Evolutionary conservation across 2,888 invertebrate species (phyloP), one percentile per base, ranked within the genome.

Genomic region (Drosophila pegasa): DNA sequence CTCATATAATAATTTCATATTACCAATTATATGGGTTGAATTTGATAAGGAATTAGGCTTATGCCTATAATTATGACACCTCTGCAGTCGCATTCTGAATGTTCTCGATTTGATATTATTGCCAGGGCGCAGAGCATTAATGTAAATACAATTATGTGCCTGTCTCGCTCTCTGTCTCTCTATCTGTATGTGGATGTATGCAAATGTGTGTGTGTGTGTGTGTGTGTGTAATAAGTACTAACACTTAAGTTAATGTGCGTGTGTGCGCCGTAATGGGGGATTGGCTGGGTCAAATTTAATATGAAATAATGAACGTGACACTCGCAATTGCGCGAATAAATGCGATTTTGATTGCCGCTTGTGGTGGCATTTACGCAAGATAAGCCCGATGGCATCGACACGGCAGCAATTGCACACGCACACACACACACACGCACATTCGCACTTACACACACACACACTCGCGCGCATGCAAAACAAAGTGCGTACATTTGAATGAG

Each of bases 341-440:
- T 68, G 70, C 81, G 78, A 64, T 77, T 73, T 80, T 80, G 85
- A 80, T 80, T 84, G 79, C 81, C 63, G 63, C 62, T 70, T 80
- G 67, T 40, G 70, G 52, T 48, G 67, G 56, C 73, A 77, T 72
- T 73, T 60, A 50, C 75, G 25, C 18, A 31, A 68, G 79, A 84
- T 80, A 80, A 79, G 81, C 84, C 56, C 52, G 5, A 22, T 38
- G 35, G 20, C 35, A 61, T 40, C 31, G 54, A 47, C 54, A 62
- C 59, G 69, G 35, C 22, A 59, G 56, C 63, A 78, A 25, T 50
- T 75, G 62, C 62, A 78, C 50, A 47, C 35, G 55, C 38, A 16
- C 37, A 41, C 38, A 50, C 33, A 41, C 45, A 51, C 22, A 18
- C 50, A 51, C 48, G 41, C 45, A 38, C 37, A 38, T 20, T 38